Base-by-base conservation (phyloP, 2,797 vertebrate genomes). In the Hafferia zeledoni region DNA sequence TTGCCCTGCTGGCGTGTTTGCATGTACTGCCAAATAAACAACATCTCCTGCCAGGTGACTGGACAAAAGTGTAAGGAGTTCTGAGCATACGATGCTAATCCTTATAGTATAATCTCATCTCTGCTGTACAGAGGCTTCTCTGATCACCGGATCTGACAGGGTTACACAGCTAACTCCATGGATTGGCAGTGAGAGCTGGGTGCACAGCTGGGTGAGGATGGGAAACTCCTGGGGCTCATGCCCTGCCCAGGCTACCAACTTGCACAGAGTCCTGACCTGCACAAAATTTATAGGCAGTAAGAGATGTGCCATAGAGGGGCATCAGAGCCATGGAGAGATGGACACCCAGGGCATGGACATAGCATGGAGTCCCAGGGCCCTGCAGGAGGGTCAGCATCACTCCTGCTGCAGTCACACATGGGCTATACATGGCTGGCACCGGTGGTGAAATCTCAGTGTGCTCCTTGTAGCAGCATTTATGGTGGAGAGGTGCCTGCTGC, bases 381-480 rank as follows among this genome's bases (percentile, higher is more conserved):
- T 18, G 12, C 0, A 0, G 13, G 22, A 63, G 33, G 3, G 10
- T 27, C 15, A 30, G 63, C 41, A 37, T 17, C 0, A 0, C 33
- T 81, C 44, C 65, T 52, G 63, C 47, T 59, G 59, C 55, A 37
- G 28, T 14, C 44, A 10, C 33, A 11, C 11, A 3, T 4, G 3
- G 3, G 43, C 63, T 67, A 30, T n/a, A 52, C 1, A 0, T 6
- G 24, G 44, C 75, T 46, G 43, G 5, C 37, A 10, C 12, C 11
- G 46, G 3, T 5, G 31, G 11, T 3, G 9, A 20, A 25, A 24
- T 20, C 30, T 19, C 3, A 5, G 13, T 23, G 24, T 72, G 59
- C 43, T 61, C 22, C 63, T 72, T 30, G 17, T 1, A 1, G 22
- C 0, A 16, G 33, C 4, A 30, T 2, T 10, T 43, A 17, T 0